Conservation (phyloP, 2,888 invertebrate species). For the Glyphotaelius pellucidus region DNA sequence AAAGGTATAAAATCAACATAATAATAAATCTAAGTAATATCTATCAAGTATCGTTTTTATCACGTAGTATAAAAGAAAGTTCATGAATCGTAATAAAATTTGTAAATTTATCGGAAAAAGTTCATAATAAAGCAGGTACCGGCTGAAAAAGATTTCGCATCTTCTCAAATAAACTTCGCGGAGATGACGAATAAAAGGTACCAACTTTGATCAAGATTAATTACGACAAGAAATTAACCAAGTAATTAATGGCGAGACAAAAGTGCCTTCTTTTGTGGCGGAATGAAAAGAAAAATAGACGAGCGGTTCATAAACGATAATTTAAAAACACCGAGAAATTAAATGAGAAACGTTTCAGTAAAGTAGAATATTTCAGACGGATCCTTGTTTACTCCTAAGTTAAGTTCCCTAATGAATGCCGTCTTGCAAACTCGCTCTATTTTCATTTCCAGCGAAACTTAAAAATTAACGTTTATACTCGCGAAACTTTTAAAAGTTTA, state of each 20-base stretch:
- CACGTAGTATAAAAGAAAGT: background rate
- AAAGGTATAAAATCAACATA: no score
- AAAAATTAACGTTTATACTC: constrained; percentile 61
- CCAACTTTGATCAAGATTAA: constrained; percentile 29
- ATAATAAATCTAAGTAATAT: background rate
- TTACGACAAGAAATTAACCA: constrained; percentile 34
- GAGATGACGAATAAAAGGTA: constrained; percentile 11
- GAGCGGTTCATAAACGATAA: constrained; percentile 15
- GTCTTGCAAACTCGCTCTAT: constrained; percentile 46
- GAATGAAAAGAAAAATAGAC: constrained; percentile 21
- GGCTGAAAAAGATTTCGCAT: background rate
- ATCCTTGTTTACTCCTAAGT: constrained; percentile 23
- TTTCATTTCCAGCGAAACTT: constrained; percentile 52
- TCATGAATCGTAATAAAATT: background rate
- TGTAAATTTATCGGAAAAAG: background rate
- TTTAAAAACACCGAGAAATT: constrained; percentile 13
- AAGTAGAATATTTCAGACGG: constrained; percentile 6
- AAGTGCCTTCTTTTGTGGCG: constrained; percentile 12
- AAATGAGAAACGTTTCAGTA: constrained; percentile 22
- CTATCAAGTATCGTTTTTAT: background rate
- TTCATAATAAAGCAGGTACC: background rate
- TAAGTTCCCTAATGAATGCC: constrained; percentile 52
- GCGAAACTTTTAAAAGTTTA: constrained; percentile 59
- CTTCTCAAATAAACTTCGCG: background rate
- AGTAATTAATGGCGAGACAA: constrained; percentile 18